Evolutionary conservation across 2,797 vertebrate genomes (phyloP).

Genomic region (Odontamblyopus lacepedii): DNA sequence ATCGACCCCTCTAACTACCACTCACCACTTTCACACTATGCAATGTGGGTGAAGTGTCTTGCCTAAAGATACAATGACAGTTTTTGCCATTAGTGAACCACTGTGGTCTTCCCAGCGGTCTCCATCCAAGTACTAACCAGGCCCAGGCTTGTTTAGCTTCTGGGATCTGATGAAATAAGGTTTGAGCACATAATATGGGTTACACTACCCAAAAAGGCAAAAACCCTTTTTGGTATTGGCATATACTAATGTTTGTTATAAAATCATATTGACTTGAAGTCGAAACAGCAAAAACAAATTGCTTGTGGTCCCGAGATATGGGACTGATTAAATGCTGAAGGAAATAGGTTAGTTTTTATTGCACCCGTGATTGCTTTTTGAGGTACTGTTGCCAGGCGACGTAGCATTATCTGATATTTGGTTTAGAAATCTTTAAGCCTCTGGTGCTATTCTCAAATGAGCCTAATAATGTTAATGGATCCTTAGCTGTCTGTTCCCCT

Average conservation of each 20-base stretch:
- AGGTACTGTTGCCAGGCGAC: slow-evolving; percentile 64
- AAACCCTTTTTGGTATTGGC: background rate
- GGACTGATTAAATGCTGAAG: slow-evolving; percentile 52
- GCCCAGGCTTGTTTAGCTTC: no score
- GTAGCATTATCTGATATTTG: slow-evolving; percentile 55
- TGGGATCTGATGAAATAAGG: no score
- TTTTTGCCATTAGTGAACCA: no score
- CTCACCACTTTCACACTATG: no score
- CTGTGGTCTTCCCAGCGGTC: no score
- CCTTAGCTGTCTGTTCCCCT: slow-evolving; percentile 2
- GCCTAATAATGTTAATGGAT: slow-evolving; percentile 52
- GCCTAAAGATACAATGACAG: no score
- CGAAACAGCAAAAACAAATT: slow-evolving; percentile 4
- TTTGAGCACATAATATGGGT: no score
- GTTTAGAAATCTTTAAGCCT: slow-evolving; percentile 50
- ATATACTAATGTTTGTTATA: background rate
- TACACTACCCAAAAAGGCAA: background rate
- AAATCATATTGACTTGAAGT: no score
- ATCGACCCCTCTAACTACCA: no score
- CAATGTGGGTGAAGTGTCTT: no score
- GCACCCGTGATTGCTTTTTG: slow-evolving; percentile 57
- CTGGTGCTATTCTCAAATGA: slow-evolving; percentile 49
- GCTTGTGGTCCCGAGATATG: slow-evolving; percentile 17
- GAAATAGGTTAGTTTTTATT: slow-evolving; percentile 54
- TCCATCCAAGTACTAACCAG: no score